A percentile compares a stretch with the other conserved stretches of the same genome.
phyloP scores from a whole-genome alignment of 2,888 invertebrate species.

The Lasioglossum zephyrum region DNA sequence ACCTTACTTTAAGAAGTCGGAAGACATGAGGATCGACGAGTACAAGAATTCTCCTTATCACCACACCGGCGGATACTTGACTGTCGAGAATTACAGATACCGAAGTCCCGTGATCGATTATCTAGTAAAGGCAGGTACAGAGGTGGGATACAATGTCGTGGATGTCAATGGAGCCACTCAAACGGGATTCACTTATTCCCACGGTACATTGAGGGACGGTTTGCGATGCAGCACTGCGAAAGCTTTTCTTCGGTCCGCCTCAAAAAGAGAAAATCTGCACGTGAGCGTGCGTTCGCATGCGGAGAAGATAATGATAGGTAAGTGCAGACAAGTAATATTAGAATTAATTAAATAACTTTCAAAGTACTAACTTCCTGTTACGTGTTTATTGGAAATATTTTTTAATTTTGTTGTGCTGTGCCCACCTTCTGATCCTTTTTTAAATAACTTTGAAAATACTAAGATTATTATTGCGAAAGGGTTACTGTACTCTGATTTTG shows the following conservation, averaged over 20 bases:
- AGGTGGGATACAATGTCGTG: constrained; percentile 89
- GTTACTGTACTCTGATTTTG: too few relatives aligned
- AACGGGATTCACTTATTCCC: constrained; percentile 91
- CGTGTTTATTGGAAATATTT: too few relatives aligned
- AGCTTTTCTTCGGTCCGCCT: constrained; percentile 90
- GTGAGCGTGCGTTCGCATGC: constrained; percentile 89
- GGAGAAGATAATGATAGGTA: constrained; percentile 87
- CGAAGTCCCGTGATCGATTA: constrained; percentile 89
- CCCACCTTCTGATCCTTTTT: too few relatives aligned
- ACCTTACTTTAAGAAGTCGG: constrained; percentile 92
- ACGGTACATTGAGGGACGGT: constrained; percentile 91
- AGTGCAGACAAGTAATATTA: background rate
- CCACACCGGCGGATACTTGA: constrained; percentile 89
- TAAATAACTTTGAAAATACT: too few relatives aligned
- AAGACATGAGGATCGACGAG: constrained; percentile 90
- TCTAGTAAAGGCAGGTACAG: constrained; percentile 89
- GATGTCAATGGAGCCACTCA: constrained; percentile 92
- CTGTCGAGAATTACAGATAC: constrained; percentile 88
- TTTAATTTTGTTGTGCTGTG: too few relatives aligned
- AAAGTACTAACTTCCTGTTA: too few relatives aligned
- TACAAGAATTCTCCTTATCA: constrained; percentile 88
- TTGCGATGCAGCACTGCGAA: constrained; percentile 93
- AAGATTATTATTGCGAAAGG: too few relatives aligned
- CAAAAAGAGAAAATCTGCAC: constrained; percentile 90
- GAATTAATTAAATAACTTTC: too few relatives aligned